phyloP scores from a whole-genome alignment of 2,888 invertebrate genomes.

The Rotaria sp. region DNA sequence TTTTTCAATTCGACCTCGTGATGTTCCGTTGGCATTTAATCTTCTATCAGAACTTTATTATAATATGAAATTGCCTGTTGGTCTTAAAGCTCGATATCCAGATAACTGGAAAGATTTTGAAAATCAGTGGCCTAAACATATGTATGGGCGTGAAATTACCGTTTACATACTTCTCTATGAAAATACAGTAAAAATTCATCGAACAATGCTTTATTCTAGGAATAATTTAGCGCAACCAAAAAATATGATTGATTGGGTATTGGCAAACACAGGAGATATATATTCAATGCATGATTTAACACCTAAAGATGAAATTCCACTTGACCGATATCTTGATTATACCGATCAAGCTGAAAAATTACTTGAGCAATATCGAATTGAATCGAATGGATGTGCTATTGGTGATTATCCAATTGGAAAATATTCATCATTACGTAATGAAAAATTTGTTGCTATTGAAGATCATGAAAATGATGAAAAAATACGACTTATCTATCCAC shows the following conservation, averaged over 20 bases:
- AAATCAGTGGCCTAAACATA: not conserved
- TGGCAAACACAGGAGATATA: not conserved
- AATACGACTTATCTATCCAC: not conserved
- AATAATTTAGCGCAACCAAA: not conserved
- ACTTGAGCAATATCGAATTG: not conserved
- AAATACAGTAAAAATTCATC: not conserved
- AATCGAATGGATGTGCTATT: not conserved
- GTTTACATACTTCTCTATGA: not conserved
- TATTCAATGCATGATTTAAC: not conserved
- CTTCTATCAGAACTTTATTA: not conserved
- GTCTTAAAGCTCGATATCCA: not conserved
- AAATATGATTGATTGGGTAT: not conserved
- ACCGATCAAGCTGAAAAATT: not conserved
- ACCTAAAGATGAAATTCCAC: not conserved
- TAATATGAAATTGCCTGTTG: not conserved
- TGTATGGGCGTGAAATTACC: not conserved
- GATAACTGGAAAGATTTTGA: not conserved
- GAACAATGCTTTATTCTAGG: not conserved
- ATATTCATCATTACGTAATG: not conserved
- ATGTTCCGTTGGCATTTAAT: not conserved
- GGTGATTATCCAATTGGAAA: constrained; percentile 5
- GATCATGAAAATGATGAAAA: not conserved
- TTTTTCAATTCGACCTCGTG: not conserved
- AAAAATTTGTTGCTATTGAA: constrained; percentile 1
- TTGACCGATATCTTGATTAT: not conserved